Conservation (phyloP, 2,888 invertebrate genomes). For the Polydrusus tereticollis region DNA sequence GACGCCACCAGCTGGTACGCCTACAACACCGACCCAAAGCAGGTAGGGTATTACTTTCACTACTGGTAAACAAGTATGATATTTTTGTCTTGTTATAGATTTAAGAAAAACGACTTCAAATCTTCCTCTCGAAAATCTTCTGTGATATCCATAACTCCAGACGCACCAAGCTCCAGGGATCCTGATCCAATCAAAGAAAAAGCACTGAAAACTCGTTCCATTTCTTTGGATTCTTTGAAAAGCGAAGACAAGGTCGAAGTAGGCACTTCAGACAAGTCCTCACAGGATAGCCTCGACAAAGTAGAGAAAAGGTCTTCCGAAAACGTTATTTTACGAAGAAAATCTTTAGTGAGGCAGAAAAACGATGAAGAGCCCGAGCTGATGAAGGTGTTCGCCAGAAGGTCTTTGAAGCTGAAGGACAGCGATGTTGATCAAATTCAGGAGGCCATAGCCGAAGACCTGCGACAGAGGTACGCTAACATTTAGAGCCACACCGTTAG, state of each 20-base stretch:
- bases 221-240: conserved; percentile 69
- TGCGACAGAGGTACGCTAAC: conserved; percentile 69
- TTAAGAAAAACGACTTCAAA: conserved; percentile 57
- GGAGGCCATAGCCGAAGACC: conserved; percentile 67
- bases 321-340: conserved; percentile 71
- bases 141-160: conserved; percentile 54
- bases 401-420: conserved; percentile 86
- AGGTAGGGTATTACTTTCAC: conserved; percentile 17
- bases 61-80: neutral
- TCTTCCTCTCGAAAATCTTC: conserved; percentile 56
- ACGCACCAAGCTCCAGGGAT: conserved; percentile 54
- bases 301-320: conserved; percentile 57
- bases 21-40: conserved; percentile 47
- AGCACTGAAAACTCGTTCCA: conserved; percentile 69
- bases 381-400: conserved; percentile 85
- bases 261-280: conserved; percentile 56
- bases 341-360: conserved; percentile 69
- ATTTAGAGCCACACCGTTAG: conserved; percentile 80
- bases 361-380: conserved; percentile 82
- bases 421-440: conserved; percentile 74
- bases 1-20: conserved; percentile 42
- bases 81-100: conserved; percentile 45
- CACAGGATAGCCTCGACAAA: conserved; percentile 60
- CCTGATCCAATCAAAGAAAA: conserved; percentile 44
- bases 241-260: conserved; percentile 54